Base-by-base conservation (phyloP, 2,797 vertebrate genomes). In the Etheostoma nigrum region DNA sequence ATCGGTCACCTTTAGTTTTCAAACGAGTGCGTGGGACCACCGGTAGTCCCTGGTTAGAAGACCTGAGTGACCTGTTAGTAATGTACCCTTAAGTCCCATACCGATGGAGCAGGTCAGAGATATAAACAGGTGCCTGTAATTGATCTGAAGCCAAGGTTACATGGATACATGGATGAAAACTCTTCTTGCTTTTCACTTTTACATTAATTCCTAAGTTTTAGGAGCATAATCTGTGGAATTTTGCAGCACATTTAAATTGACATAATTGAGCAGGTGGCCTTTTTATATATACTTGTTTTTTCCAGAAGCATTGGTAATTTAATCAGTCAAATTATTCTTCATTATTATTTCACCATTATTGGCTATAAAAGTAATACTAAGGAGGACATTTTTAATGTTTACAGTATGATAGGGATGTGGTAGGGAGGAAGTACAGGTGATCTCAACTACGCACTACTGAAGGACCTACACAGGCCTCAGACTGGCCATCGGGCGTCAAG, bases 291-390 rank as follows among this genome's bases (percentile, higher is more conserved):
- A 30, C 30, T 30, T 30, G 12, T 42, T 14, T 67, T 42, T 21
- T 25, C 48, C 54, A 51, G 18, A 23, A 30, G 42, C 49, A 30
- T 15, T n/a, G 8, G 5, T 36, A 30, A 57, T 67, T 36, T 59
- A 13, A 47, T 30, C 18, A 6, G 4, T 62, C 62, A 9, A 52
- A 59, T 59, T 47, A 33, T 59, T 77, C 14, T 14, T 44, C 33
- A 51, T 68, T 62, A 49, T 49, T 36, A 61, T 21, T 21, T 65
- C 10, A 47, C 27, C 1, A n/a, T 54, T 30, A 23, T 66, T 68
- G 42, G 42, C 58, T 33, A 21, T 61, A 62, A 48, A 45, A 44
- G 11, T 59, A 47, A 52, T 25, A n/a, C 45, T 25, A 44, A 30
- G 21, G 13, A 68, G 10, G 21, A 12, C n/a, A 54, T 45, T 40